Evolutionary conservation across 2,113 vertebrate species (phyloP).

Genomic region (Chauna torquata): DNA sequence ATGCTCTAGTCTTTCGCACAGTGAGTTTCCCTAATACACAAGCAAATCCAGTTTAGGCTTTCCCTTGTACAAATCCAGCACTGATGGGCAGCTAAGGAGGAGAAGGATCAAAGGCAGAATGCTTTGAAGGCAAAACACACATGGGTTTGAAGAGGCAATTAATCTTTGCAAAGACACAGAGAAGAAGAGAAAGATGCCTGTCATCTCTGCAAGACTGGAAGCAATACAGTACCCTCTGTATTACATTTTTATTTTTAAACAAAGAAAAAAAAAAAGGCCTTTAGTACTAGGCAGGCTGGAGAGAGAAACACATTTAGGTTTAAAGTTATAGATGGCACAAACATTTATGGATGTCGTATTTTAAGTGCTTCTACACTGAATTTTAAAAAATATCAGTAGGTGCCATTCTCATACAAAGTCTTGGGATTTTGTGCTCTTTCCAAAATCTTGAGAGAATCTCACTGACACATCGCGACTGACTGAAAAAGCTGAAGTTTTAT

Average conservation of each 20-base stretch:
- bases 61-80: not conserved
- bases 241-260: not conserved
- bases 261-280: not conserved
- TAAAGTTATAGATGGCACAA: not conserved
- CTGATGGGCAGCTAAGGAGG: not conserved
- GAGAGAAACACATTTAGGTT: not conserved
- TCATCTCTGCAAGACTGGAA: not conserved
- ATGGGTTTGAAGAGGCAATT: conserved; percentile 16
- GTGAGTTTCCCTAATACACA: not conserved
- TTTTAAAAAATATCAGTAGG: not conserved
- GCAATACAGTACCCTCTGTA: not conserved
- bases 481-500: not conserved
- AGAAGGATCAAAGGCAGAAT: conserved; percentile 3
- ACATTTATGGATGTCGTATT: not conserved
- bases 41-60: not conserved
- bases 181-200: not conserved
- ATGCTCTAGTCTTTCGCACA: not conserved
- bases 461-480: not conserved
- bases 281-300: not conserved
- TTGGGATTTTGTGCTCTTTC: not conserved
- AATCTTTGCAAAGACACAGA: conserved; percentile 1
- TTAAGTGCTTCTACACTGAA: not conserved
- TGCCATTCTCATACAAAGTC: not conserved
- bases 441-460: not conserved
- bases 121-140: conserved; percentile 11